Percentiles rank a stretch among this genome's conserved stretches.
Conservation (phyloP, 2,113 vertebrate genomes). For the Callochromis pleurospilus region DNA sequence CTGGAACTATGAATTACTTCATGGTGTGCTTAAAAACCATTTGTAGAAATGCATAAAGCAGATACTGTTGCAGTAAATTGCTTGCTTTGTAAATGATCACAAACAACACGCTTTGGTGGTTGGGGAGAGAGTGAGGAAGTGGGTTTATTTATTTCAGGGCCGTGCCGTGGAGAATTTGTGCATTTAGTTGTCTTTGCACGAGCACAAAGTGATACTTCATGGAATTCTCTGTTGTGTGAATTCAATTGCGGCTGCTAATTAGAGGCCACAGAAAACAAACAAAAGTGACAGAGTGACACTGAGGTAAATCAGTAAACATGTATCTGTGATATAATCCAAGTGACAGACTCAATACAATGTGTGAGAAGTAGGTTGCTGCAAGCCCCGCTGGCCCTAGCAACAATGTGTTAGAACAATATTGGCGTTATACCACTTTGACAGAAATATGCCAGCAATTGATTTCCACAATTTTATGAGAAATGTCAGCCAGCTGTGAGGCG, state of each 20-base stretch:
- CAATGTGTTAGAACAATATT: slow-evolving; percentile 25
- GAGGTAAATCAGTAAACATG: slow-evolving; percentile 31
- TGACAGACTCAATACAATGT: slow-evolving; percentile 35
- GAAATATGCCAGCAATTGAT: slow-evolving; percentile 24
- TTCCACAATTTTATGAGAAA: slow-evolving; percentile 12
- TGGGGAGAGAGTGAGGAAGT: neutral
- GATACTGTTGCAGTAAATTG: slow-evolving; percentile 5
- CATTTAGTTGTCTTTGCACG: slow-evolving; percentile 28
- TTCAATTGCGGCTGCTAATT: slow-evolving; percentile 27
- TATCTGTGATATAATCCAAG: neutral
- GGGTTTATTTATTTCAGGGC: slow-evolving; percentile 8
- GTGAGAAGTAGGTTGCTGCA: slow-evolving; percentile 13
- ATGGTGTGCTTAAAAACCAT: neutral
- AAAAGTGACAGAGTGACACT: neutral
- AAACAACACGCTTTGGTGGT: neutral
- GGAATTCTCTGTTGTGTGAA: neutral
- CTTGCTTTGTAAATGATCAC: neutral
- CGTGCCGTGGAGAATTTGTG: neutral
- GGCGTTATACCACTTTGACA: slow-evolving; percentile 6
- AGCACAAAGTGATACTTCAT: slow-evolving; percentile 22
- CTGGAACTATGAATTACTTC: neutral
- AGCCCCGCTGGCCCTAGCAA: neutral
- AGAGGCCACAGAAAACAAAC: neutral
- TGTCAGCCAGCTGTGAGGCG: neutral
- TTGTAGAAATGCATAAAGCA: neutral